Conservation (phyloP, 2,888 invertebrate genomes). For the Ochropleura leucogaster region DNA sequence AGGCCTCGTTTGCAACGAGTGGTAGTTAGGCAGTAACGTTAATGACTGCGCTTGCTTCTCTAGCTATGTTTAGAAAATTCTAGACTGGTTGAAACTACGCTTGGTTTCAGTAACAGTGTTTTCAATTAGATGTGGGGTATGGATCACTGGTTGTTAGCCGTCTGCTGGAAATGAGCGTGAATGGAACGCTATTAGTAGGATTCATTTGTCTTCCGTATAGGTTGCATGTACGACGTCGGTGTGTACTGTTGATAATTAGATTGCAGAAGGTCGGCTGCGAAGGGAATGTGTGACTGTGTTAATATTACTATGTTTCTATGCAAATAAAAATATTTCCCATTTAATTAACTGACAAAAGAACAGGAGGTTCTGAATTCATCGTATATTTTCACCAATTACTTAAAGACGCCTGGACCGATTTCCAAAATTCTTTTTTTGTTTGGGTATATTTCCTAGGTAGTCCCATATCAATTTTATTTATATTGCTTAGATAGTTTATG, state of each 20-base stretch:
- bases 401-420: no score
- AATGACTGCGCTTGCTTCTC: slow-evolving; percentile 52
- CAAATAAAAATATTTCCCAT: not conserved
- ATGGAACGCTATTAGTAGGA: slow-evolving; percentile 10
- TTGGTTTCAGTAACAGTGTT: slow-evolving; percentile 44
- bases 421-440: no score
- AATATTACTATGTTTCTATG: not conserved
- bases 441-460: no score
- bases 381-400: no score
- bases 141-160: slow-evolving; percentile 21
- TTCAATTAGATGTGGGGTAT: slow-evolving; percentile 47
- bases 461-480: no score
- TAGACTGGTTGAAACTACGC: slow-evolving; percentile 26
- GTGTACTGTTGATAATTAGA: no score
- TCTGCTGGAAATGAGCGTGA: slow-evolving; percentile 5
- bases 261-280: no score
- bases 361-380: no score
- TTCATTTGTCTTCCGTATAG: slow-evolving; percentile 17
- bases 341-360: not conserved
- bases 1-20: slow-evolving; percentile 53
- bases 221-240: not conserved
- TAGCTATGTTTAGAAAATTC: slow-evolving; percentile 56
- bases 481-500: no score
- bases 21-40: slow-evolving; percentile 55
- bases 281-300: not conserved